Evolutionary conservation across 1,140 invertebrate genomes (phyloP).

Genomic region (Protaetia brevitarsis): DNA sequence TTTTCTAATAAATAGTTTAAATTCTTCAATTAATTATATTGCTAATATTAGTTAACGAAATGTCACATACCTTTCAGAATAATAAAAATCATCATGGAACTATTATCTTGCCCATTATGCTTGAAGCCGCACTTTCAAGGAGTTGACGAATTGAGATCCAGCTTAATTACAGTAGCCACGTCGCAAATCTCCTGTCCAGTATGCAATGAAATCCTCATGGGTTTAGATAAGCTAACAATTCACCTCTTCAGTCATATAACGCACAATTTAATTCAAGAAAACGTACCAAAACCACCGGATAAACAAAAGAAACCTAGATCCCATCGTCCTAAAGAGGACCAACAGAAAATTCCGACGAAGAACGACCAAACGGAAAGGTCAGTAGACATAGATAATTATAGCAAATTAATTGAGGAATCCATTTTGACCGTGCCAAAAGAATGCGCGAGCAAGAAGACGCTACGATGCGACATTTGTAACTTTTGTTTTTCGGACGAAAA

Average conservation of each 20-base stretch:
- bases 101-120: slow-evolving; percentile 72
- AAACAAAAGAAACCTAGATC: not conserved
- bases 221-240: slow-evolving; percentile 81
- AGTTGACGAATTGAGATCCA: slow-evolving; percentile 65
- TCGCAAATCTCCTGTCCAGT: slow-evolving; percentile 71
- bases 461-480: slow-evolving; percentile 65
- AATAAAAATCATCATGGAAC: slow-evolving; percentile 28
- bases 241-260: slow-evolving; percentile 71
- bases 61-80: not conserved
- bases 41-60: not conserved
- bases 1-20: no score
- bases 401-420: slow-evolving; percentile 21
- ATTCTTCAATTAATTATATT: no score
- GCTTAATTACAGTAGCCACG: slow-evolving; percentile 71
- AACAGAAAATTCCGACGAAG: not conserved
- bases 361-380: not conserved
- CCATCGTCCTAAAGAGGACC: not conserved
- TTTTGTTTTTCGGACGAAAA: slow-evolving; percentile 66
- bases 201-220: slow-evolving; percentile 68
- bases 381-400: not conserved
- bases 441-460: slow-evolving; percentile 46
- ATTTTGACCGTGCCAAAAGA: slow-evolving; percentile 35
- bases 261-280: slow-evolving; percentile 25
- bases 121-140: slow-evolving; percentile 67
- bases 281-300: slow-evolving; percentile 8